Evolutionary conservation across 2,113 vertebrate genomes (phyloP).

Genomic region (Salvator merianae): DNA sequence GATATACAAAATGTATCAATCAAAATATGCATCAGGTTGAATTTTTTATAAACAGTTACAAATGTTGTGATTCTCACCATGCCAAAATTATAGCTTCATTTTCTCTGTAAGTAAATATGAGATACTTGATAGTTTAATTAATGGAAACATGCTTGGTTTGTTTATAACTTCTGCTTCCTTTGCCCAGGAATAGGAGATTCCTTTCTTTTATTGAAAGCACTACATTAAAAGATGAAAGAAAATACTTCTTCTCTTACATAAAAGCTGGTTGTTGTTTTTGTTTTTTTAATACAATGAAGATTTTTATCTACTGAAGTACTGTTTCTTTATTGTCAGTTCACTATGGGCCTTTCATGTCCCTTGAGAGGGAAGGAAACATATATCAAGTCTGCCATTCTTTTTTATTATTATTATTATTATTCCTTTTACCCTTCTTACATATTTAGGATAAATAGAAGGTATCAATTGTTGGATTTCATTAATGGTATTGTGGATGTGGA

Average conservation of each 20-base stretch:
- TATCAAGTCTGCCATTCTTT: too few relatives aligned
- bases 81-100: conserved; percentile 32
- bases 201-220: not conserved
- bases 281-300: too few relatives aligned
- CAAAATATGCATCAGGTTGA: not conserved
- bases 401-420: too few relatives aligned
- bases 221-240: not conserved
- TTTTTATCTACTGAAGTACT: too few relatives aligned
- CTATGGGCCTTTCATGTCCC: too few relatives aligned
- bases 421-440: too few relatives aligned
- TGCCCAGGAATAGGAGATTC: conserved; percentile 12
- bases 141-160: conserved; percentile 5
- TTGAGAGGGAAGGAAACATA: too few relatives aligned
- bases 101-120: conserved; percentile 5
- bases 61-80: conserved; percentile 10
- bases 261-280: too few relatives aligned
- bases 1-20: not conserved
- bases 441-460: too few relatives aligned
- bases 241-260: not conserved
- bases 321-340: too few relatives aligned
- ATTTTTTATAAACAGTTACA: not conserved
- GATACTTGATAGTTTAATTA: conserved; percentile 26
- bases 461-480: too few relatives aligned
- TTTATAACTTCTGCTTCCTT: conserved; percentile 30
- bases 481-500: too few relatives aligned